Evolutionary conservation across 1,140 invertebrate species (phyloP).

Genomic region (Drosophila fuyamai): DNA sequence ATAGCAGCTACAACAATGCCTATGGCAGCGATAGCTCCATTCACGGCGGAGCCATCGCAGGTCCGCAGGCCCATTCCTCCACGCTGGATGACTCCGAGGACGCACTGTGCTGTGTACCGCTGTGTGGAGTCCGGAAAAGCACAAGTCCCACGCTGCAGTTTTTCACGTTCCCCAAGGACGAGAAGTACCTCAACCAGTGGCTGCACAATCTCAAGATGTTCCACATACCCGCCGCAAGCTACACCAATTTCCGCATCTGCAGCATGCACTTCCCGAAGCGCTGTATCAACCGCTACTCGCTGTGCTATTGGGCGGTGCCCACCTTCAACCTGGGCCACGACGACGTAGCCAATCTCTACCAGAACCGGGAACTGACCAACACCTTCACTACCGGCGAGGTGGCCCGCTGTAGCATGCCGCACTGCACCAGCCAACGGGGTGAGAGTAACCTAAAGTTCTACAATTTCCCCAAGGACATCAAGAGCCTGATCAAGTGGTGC

Average conservation of each 20-base stretch:
- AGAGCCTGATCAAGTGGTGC: slow-evolving; percentile 80
- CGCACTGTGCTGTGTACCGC: slow-evolving; percentile 74
- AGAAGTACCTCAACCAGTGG: slow-evolving; percentile 81
- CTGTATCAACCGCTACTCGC: slow-evolving; percentile 77
- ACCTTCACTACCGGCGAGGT: slow-evolving; percentile 77
- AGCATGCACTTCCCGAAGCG: slow-evolving; percentile 82
- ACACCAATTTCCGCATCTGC: slow-evolving; percentile 70
- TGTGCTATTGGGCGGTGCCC: slow-evolving; percentile 82
- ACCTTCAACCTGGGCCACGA: slow-evolving; percentile 81
- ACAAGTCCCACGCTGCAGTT: slow-evolving; percentile 78
- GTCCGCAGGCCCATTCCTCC: slow-evolving; percentile 69
- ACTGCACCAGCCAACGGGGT: slow-evolving; percentile 73
- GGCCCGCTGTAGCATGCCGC: slow-evolving; percentile 79
- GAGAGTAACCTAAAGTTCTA: slow-evolving; percentile 81
- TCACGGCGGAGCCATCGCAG: slow-evolving; percentile 54
- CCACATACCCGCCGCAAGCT: slow-evolving; percentile 66
- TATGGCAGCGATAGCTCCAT: slow-evolving; percentile 57
- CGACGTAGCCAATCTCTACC: slow-evolving; percentile 80
- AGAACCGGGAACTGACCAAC: slow-evolving; percentile 78
- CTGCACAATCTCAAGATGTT: slow-evolving; percentile 81
- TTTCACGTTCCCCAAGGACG: slow-evolving; percentile 78
- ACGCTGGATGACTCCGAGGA: slow-evolving; percentile 76
- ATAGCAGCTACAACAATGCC: slow-evolving; percentile 61
- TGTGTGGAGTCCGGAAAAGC: slow-evolving; percentile 77
- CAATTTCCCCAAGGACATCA: slow-evolving; percentile 80